Percentiles rank a stretch among this genome's conserved stretches.
Evolutionary conservation across 2,888 invertebrate species (phyloP).

Genomic region (Entomobrya proxima): DNA sequence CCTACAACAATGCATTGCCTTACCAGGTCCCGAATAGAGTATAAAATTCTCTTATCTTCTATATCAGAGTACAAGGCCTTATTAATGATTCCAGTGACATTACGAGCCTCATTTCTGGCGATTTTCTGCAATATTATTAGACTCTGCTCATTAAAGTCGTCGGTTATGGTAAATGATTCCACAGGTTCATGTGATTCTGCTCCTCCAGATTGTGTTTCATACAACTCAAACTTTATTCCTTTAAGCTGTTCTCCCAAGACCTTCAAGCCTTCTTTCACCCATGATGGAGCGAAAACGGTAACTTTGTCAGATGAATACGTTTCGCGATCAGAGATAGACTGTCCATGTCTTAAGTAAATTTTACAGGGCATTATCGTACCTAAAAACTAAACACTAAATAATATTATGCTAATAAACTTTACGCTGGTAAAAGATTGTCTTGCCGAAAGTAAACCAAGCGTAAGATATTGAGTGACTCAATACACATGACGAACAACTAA

Average conservation of each 20-base stretch:
- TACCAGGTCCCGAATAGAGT: constrained; percentile 64
- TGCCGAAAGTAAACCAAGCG: no score
- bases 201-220: constrained; percentile 3
- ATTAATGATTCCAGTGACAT: constrained; percentile 63
- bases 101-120: constrained; percentile 59
- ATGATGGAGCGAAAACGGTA: constrained; percentile 64
- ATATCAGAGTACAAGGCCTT: constrained; percentile 45
- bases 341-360: constrained; percentile 47
- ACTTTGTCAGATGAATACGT: not conserved
- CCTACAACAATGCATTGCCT: constrained; percentile 65
- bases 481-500: no score
- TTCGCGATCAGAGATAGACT: not conserved
- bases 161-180: constrained; percentile 41
- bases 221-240: constrained; percentile 36
- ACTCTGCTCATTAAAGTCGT: constrained; percentile 54
- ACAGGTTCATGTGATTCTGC: not conserved
- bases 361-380: constrained; percentile 60
- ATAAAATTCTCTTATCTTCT: constrained; percentile 43
- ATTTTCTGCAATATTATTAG: constrained; percentile 55
- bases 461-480: no score
- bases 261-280: constrained; percentile 61
- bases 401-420: no score
- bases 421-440: no score
- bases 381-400: no score
- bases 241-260: constrained; percentile 36